These are phyloP conservation scores for Drosophila santomea DNA, from an alignment of 1,140 invertebrate species.

Conservation along the genomic window DNA sequence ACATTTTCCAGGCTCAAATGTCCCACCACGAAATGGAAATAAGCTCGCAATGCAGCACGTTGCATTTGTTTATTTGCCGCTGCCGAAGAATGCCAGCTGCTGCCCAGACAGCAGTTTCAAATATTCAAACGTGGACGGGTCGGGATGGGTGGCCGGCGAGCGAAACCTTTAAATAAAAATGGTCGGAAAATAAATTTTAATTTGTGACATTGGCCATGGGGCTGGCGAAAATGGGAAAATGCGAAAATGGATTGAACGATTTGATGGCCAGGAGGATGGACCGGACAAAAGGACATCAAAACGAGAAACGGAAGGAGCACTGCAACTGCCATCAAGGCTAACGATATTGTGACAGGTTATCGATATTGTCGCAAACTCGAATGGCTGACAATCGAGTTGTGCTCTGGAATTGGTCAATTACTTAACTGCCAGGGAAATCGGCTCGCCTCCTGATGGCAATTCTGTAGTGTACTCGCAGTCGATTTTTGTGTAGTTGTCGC, in stretches of 20 bases:
- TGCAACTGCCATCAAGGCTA: conserved; percentile 25
- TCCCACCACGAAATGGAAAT: neutral
- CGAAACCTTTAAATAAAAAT: conserved; percentile 59
- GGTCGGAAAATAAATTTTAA: conserved; percentile 56
- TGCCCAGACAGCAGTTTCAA: conserved; percentile 27
- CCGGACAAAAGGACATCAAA: conserved; percentile 6
- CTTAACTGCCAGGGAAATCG: conserved; percentile 39
- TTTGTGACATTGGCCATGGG: conserved; percentile 35
- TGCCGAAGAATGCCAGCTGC: conserved; percentile 24
- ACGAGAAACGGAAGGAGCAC: conserved; percentile 1
- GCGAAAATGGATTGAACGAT: conserved; percentile 14
- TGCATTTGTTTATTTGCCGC: conserved; percentile 27
- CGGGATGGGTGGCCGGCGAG: neutral
- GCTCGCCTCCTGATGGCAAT: conserved; percentile 11
- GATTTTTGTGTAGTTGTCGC: conserved; percentile 1
- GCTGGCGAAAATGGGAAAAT: neutral
- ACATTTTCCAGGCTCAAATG: neutral
- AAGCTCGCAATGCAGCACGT: conserved; percentile 5
- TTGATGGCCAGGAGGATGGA: neutral
- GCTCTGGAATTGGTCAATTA: conserved; percentile 34
- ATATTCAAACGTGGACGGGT: conserved; percentile 9
- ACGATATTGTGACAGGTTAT: conserved; percentile 46
- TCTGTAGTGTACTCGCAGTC: neutral
- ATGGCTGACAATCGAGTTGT: conserved; percentile 33
- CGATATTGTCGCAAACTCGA: conserved; percentile 41